These are phyloP conservation scores for Teinopalpus imperialis DNA, from an alignment of 2,888 invertebrate genomes.

Conservation along the genomic window DNA sequence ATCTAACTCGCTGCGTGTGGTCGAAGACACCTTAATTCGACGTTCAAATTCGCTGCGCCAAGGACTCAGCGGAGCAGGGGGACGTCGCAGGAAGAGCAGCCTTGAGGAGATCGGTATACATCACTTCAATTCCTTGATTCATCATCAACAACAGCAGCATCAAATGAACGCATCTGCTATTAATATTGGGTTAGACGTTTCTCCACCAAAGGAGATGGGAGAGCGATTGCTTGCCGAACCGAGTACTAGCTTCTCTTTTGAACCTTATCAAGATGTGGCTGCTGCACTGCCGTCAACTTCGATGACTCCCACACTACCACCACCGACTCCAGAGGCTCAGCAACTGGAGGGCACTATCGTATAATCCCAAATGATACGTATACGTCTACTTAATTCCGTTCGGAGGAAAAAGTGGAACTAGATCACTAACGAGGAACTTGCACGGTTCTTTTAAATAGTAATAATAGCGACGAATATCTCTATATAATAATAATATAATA, in stretches of 20 bases:
- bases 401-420: constrained; percentile 88
- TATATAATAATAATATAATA: no score
- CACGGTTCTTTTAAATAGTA: constrained; percentile 11
- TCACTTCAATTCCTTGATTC: constrained; percentile 87
- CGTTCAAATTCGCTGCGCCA: constrained; percentile 93
- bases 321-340: constrained; percentile 83
- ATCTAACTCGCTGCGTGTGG: constrained; percentile 93
- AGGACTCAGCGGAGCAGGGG: constrained; percentile 86
- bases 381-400: constrained; percentile 91
- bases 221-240: constrained; percentile 66
- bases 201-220: constrained; percentile 85
- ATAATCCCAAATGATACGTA: constrained; percentile 97
- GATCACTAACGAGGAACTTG: constrained; percentile 27
- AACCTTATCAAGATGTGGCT: constrained; percentile 75
- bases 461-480: no score
- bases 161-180: constrained; percentile 88
- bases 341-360: constrained; percentile 95
- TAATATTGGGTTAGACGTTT: constrained; percentile 89
- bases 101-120: constrained; percentile 93
- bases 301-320: constrained; percentile 51
- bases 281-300: constrained; percentile 66
- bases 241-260: constrained; percentile 43
- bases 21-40: constrained; percentile 91
- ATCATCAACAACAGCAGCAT: constrained; percentile 76
- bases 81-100: constrained; percentile 88